These are phyloP conservation scores for Orchestes rusci DNA, from an alignment of 2,888 invertebrate species.

Conservation along the genomic window DNA sequence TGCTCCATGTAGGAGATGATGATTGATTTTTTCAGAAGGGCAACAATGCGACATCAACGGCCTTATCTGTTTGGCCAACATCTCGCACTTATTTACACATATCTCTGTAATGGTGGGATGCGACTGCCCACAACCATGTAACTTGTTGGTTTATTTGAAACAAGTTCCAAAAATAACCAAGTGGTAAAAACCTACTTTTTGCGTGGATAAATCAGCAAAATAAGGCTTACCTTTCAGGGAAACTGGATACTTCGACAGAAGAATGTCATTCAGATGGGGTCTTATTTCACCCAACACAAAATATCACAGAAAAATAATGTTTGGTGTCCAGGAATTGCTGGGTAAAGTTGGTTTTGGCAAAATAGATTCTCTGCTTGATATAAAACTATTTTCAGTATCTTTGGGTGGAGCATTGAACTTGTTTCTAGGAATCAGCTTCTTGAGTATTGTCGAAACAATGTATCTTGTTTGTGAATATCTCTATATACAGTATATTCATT, in stretches of 20 bases:
- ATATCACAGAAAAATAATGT: slow-evolving; percentile 54
- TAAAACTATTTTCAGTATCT: slow-evolving; percentile 45
- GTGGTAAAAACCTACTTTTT: slow-evolving; percentile 41
- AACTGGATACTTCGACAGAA: slow-evolving; percentile 41
- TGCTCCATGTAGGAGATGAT: too few relatives aligned
- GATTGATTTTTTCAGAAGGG: slow-evolving; percentile 46
- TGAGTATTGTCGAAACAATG: slow-evolving; percentile 53
- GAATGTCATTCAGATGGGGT: slow-evolving; percentile 48
- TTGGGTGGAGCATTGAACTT: slow-evolving; percentile 57
- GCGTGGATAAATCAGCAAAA: too few relatives aligned
- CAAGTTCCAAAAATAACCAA: slow-evolving; percentile 39
- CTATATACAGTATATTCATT: too few relatives aligned
- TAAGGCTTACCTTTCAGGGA: too few relatives aligned
- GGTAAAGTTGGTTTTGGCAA: slow-evolving; percentile 42
- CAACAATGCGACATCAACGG: slow-evolving; percentile 48
- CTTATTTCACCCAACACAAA: slow-evolving; percentile 50
- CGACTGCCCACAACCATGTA: slow-evolving; percentile 45
- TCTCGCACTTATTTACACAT: slow-evolving; percentile 39
- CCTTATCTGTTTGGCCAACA: slow-evolving; percentile 47
- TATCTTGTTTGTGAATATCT: slow-evolving; percentile 41
- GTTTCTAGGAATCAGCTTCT: slow-evolving; percentile 58
- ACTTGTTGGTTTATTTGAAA: slow-evolving; percentile 42
- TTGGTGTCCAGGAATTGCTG: slow-evolving; percentile 57
- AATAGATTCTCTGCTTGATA: neutral
- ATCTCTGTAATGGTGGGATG: slow-evolving; percentile 40